These are phyloP conservation scores for Scomber japonicus DNA, from an alignment of 2,113 vertebrate genomes.

Conservation along the genomic window DNA sequence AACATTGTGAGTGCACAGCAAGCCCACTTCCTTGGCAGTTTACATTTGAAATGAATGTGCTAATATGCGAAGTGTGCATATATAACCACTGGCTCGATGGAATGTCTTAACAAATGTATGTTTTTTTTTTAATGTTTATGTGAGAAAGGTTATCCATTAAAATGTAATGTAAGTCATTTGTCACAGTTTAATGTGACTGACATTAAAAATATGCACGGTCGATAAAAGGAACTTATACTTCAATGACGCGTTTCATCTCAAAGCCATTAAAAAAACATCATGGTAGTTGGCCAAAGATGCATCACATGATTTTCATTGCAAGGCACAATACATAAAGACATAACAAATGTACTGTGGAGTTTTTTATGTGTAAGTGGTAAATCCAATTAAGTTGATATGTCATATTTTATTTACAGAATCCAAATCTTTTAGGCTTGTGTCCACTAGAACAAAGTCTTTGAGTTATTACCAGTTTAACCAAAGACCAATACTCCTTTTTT, in stretches of 20 bases:
- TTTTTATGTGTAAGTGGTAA: no score
- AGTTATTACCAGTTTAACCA: no score
- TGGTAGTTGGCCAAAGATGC: background rate
- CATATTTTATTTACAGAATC: no score
- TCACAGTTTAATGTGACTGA: background rate
- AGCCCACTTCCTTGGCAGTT: constrained; percentile 44
- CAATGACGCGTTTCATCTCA: background rate
- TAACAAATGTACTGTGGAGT: no score
- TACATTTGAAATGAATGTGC: constrained; percentile 33
- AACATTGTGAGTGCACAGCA: constrained; percentile 59
- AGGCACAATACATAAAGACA: no score
- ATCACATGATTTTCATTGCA: no score
- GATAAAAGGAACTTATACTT: background rate
- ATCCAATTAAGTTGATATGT: no score
- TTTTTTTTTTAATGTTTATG: no score
- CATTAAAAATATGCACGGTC: background rate
- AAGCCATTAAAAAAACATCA: constrained; percentile 13
- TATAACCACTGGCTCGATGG: background rate
- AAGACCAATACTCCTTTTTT: no score
- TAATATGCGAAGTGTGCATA: constrained; percentile 38
- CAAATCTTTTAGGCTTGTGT: no score
- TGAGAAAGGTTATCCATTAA: background rate
- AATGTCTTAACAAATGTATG: background rate
- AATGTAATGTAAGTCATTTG: background rate
- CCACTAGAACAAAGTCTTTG: no score